Evolutionary conservation across 1,140 invertebrate genomes (phyloP).

Genomic region (Cecropterus lyciades): DNA sequence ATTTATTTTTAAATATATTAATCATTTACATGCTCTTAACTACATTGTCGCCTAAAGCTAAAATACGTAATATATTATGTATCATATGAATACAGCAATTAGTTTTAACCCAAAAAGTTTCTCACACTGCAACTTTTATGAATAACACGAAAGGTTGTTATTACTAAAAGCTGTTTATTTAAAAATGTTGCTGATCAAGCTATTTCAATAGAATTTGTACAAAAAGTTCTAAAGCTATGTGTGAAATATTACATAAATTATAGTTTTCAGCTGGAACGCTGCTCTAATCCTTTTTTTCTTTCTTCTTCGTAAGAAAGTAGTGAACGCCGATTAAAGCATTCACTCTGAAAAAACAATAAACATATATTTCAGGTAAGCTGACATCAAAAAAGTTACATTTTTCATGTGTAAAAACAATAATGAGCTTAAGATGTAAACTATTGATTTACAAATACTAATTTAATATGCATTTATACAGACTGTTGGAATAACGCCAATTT

Average conservation of each 20-base stretch:
- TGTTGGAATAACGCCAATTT: constrained; percentile 6
- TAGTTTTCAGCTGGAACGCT: constrained; percentile 23
- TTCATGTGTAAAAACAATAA: too few relatives aligned
- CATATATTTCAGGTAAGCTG: not conserved
- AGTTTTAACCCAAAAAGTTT: constrained; percentile 12
- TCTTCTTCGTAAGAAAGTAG: constrained; percentile 65
- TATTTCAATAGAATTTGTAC: constrained; percentile 41
- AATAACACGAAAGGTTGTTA: constrained; percentile 29
- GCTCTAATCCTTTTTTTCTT: constrained; percentile 55
- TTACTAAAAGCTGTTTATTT: constrained; percentile 35
- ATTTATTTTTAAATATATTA: constrained; percentile 45
- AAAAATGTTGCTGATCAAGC: constrained; percentile 22
- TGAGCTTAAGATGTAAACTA: too few relatives aligned
- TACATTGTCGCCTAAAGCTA: constrained; percentile 60
- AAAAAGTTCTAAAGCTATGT: constrained; percentile 38
- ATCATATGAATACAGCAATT: constrained; percentile 41
- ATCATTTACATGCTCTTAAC: constrained; percentile 57
- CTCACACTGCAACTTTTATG: constrained; percentile 24
- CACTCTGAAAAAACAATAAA: constrained; percentile 66
- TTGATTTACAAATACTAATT: too few relatives aligned
- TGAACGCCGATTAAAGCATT: constrained; percentile 67
- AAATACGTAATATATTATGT: constrained; percentile 52
- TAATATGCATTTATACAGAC: not conserved
- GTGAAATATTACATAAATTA: constrained; percentile 28
- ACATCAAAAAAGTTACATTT: too few relatives aligned